These are phyloP conservation scores for Pyrocephalus nanus DNA, from an alignment of 2,797 vertebrate species.

Conservation along the genomic window DNA sequence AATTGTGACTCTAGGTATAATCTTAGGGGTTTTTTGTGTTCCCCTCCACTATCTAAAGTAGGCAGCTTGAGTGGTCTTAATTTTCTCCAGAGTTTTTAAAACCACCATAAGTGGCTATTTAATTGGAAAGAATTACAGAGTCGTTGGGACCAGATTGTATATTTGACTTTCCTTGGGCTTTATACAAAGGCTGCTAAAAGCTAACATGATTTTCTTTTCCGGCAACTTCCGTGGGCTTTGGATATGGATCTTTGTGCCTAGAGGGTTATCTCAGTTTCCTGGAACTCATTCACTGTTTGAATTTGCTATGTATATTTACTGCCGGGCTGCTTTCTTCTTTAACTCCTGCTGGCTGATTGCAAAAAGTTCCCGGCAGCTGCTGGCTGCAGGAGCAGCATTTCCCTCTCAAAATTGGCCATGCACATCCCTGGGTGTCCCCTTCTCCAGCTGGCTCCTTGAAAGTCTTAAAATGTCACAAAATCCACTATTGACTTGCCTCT, in stretches of 20 bases:
- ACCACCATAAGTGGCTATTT: background rate
- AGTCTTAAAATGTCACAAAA: background rate
- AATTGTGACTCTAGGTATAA: background rate
- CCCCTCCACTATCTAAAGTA: background rate
- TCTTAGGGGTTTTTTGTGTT: background rate
- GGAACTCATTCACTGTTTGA: slow-evolving; percentile 48
- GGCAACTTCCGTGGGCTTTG: slow-evolving; percentile 5
- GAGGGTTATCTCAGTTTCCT: slow-evolving; percentile 57
- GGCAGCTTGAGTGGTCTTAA: background rate
- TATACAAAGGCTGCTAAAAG: background rate
- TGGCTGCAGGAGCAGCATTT: background rate
- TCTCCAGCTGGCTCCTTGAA: background rate
- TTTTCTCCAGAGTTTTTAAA: background rate
- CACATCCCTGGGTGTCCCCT: background rate
- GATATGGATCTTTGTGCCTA: slow-evolving; percentile 37
- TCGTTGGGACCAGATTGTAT: background rate
- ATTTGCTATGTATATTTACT: slow-evolving; percentile 54
- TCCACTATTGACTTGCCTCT: background rate
- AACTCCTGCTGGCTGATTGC: background rate
- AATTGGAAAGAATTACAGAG: background rate
- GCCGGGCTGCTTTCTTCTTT: slow-evolving; percentile 17
- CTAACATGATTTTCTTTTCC: slow-evolving; percentile 24
- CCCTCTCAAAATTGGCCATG: background rate
- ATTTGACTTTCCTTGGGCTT: slow-evolving; percentile 7
- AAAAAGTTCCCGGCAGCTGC: background rate